These are phyloP conservation scores for Eptesicus fuscus DNA, from an alignment of 2,113 vertebrate genomes.

Conservation along the genomic window DNA sequence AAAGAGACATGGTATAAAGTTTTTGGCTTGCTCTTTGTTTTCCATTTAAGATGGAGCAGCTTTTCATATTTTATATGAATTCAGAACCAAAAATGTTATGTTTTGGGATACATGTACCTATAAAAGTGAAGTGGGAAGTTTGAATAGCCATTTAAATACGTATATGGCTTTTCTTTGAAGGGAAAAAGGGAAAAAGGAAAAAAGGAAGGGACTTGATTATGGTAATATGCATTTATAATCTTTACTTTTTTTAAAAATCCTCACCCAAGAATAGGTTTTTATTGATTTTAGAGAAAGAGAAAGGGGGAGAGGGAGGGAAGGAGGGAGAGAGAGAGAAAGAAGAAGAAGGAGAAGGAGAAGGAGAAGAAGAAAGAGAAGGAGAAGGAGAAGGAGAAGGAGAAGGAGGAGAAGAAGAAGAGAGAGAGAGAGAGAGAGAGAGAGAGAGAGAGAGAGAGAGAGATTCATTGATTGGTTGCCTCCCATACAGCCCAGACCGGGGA, in stretches of 20 bases:
- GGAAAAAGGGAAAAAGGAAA: not conserved
- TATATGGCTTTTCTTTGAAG: not conserved
- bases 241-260: not conserved
- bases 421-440: too few relatives aligned
- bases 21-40: not conserved
- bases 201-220: not conserved
- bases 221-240: not conserved
- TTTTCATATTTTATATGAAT: conserved; percentile 30
- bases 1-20: not conserved
- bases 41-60: not conserved
- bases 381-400: too few relatives aligned
- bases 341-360: too few relatives aligned
- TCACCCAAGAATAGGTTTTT: not conserved
- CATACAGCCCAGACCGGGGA: not conserved
- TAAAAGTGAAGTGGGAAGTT: conserved; percentile 32
- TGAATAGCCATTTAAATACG: not conserved
- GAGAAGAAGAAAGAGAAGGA: too few relatives aligned
- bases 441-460: not conserved
- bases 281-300: not conserved
- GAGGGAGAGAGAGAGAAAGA: too few relatives aligned
- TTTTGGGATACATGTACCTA: not conserved
- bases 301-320: accelerated
- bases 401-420: too few relatives aligned
- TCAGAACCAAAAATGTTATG: conserved; percentile 22
- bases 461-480: not conserved